Base-by-base conservation (phyloP, 2,888 invertebrate genomes). In the Harpalus rufipes region DNA sequence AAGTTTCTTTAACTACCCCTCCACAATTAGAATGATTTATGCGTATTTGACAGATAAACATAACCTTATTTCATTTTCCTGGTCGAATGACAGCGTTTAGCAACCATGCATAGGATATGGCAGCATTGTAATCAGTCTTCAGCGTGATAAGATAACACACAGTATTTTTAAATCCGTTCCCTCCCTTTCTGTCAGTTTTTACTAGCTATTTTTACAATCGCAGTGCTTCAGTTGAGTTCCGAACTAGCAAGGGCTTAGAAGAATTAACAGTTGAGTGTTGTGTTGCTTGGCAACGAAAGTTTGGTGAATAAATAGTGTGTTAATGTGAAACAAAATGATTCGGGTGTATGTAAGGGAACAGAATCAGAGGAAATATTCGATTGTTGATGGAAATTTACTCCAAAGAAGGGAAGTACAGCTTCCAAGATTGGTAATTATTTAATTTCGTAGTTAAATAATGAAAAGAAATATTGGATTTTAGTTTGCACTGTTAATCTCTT, bases 131-230 rank as follows among this genome's bases (percentile, higher is more conserved):
- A 81, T 82, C 74, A 82, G 74, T 82, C 58, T 72, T 61, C 59
- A 56, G 51, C 25, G 41, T 51, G 84, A 84, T 84, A 84, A 84
- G 84, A 84, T 84, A 84, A 84, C 84, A 84, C 56, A 78, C 78
- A 25, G 56, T 84, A 84, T 84, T 84, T 84, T 84, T 84, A 84
- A 78, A 78, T 65, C 78, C 51, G 25, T 44, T 63, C 78, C 76
- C 76, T 63, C 76, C 65, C 76, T 25, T 68, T 81, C 51, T 68
- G 61, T 65, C 74, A 58, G 76, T 76, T 84, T 84, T 78, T 63
- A 84, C 61, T 51, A n/a, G 76, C 84, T 84, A 84, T 84, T 84
- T 84, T 78, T 84, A 74, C 51, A 63, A 8, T 21, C 80, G 44
- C 61, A 18, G 44, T 51, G 8, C 10, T 12, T 39, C 81, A 61